A percentile compares a stretch with the other conserved stretches of the same genome.
phyloP scores from a whole-genome alignment of 2,113 vertebrate genomes.

The Myotis davidii region DNA sequence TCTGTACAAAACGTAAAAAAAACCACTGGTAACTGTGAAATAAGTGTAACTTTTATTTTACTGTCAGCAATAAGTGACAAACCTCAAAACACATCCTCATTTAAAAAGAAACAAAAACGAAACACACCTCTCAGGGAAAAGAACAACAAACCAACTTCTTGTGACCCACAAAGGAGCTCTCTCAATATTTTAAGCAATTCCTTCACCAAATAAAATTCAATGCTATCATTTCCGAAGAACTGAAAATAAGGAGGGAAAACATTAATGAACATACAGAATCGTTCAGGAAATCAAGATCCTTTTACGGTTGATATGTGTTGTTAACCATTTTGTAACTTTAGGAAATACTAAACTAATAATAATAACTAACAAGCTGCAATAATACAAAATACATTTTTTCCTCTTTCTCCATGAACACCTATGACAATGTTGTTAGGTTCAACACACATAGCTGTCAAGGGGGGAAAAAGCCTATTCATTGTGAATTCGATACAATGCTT shows the following conservation, averaged over 20 bases:
- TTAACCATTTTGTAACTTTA: neutral
- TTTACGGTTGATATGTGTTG: neutral
- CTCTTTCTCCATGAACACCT: neutral
- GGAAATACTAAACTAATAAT: neutral
- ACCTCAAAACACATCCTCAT: neutral
- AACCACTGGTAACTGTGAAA: neutral
- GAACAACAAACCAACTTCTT: neutral
- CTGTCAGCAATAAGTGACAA: neutral
- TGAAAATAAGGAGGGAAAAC: neutral
- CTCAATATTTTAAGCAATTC: neutral
- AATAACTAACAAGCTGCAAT: neutral
- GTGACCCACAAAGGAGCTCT: neutral
- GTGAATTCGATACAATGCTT: neutral
- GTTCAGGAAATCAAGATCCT: neutral
- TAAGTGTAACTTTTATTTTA: neutral
- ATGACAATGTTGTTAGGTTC: neutral
- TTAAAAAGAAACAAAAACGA: neutral
- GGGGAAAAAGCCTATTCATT: neutral
- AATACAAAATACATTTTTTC: neutral
- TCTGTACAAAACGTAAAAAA: neutral
- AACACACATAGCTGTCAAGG: neutral
- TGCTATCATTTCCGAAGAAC: neutral
- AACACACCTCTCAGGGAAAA: neutral
- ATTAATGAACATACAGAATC: neutral
- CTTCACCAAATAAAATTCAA: slow-evolving; percentile 31